phyloP scores from a whole-genome alignment of 1,140 invertebrate species.

The Trichomalopsis sarcophagae region DNA sequence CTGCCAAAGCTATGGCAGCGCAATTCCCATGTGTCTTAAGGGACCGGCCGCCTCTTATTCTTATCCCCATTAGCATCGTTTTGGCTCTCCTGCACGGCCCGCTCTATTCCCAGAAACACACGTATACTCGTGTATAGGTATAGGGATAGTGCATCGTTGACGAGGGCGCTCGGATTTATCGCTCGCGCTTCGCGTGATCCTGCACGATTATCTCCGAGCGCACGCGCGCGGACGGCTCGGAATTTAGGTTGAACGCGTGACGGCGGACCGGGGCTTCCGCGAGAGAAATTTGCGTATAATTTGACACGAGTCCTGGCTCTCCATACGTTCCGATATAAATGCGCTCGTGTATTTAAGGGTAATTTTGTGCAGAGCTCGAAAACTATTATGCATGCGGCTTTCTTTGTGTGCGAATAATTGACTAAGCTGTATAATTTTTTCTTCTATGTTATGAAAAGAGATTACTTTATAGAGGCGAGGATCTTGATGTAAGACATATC shows the following conservation, averaged over 20 bases:
- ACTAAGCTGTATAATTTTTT: too few relatives aligned
- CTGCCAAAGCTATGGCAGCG: not conserved
- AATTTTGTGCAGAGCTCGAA: not conserved
- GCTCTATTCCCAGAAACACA: not conserved
- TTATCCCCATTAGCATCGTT: not conserved
- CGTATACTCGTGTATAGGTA: not conserved
- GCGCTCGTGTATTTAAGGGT: not conserved
- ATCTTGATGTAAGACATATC: too few relatives aligned
- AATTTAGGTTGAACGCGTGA: not conserved
- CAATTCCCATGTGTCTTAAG: not conserved
- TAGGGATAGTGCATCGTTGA: not conserved
- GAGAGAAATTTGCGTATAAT: not conserved
- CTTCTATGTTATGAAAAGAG: too few relatives aligned
- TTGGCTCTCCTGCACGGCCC: not conserved
- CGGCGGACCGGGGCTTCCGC: not conserved
- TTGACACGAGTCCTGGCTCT: not conserved
- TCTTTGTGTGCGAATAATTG: too few relatives aligned
- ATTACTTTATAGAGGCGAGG: too few relatives aligned
- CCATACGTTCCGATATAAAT: too few relatives aligned
- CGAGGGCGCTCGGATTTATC: slow-evolving; percentile 29
- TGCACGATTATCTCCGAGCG: slow-evolving; percentile 14
- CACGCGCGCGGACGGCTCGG: not conserved
- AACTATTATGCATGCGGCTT: too few relatives aligned
- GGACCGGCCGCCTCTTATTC: too few relatives aligned
- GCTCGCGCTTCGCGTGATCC: slow-evolving; percentile 37